phyloP scores from a whole-genome alignment of 2,113 vertebrate species.

The Neofelis nebulosa region DNA sequence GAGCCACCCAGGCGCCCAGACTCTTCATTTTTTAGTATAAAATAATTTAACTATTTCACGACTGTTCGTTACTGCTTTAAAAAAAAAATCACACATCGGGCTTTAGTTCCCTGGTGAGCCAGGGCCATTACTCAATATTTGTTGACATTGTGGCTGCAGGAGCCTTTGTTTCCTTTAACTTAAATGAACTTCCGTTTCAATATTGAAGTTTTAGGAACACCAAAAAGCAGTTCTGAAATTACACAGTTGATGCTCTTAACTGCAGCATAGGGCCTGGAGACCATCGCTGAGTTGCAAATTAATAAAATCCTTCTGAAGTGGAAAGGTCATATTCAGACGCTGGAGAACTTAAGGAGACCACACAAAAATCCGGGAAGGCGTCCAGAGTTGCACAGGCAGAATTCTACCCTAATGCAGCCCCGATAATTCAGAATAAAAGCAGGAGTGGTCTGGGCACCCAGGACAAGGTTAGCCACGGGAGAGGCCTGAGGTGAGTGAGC shows the following conservation, averaged over 20 bases:
- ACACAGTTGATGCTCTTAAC: conserved; percentile 61
- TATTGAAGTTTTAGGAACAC: conserved; percentile 55
- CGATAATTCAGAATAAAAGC: not conserved
- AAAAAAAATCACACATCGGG: not conserved
- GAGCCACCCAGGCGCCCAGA: not conserved
- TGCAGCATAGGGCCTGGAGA: not conserved
- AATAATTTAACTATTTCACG: conserved; percentile 58
- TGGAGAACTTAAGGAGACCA: not conserved
- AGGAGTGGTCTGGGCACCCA: not conserved
- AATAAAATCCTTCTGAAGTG: conserved; percentile 58
- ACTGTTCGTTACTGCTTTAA: conserved; percentile 47
- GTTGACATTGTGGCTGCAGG: not conserved
- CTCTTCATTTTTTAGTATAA: conserved; percentile 36
- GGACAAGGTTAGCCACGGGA: not conserved
- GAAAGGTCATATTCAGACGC: conserved; percentile 54
- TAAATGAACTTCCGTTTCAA: conserved; percentile 63
- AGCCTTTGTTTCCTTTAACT: conserved; percentile 58
- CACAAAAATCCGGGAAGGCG: not conserved
- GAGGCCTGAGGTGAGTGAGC: accelerated
- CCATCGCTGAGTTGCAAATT: conserved; percentile 42
- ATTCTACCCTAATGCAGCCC: not conserved
- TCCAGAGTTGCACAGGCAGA: not conserved
- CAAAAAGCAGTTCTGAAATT: conserved; percentile 34
- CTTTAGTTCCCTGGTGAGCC: conserved; percentile 13
- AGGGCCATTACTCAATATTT: conserved; percentile 46